Evolutionary conservation across 2,888 invertebrate genomes (phyloP), one percentile per base, ranked within the genome.

Genomic region (Hofmannophila pseudospretella): DNA sequence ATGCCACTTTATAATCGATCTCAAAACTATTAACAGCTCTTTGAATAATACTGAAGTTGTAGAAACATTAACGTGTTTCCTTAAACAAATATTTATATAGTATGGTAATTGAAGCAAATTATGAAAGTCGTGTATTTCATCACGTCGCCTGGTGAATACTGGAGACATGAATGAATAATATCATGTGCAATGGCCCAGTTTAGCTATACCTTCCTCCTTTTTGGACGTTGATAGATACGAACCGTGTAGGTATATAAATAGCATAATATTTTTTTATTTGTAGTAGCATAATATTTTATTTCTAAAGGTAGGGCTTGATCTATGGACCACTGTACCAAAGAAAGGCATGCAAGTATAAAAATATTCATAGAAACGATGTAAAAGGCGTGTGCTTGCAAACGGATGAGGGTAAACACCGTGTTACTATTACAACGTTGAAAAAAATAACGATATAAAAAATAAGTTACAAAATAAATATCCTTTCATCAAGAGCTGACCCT

Each of bases 391-490:
- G 14, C 12, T 7, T 14, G 5, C 10, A 19, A 25, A 27, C 29
- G n/a, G 34, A 34, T 28, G 19, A 34, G 23, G 9, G 25, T 26
- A 13, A 39, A 39, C 35, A 39, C 39, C 36, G 32, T 32, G 14
- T 10, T 12, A 19, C 32, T 31, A 30, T 33, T 36, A 30, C 16
- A 32, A 32, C 13, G 20, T 30, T 47, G 45, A 9, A 28, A 47
- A 25, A 41, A 55, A 56, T 41, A 40, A 41, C 48, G 47, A 29
- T 40, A 41, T 41, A 41, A 31, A 52, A 63, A 55, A 54, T 50
- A 51, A 42, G 47, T 46, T 60, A 58, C 41, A 65, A 59, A 60
- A 62, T 29, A 10, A 27, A 22, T 27, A 12, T 10, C 27, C 7
- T 35, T 16, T 26, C 27, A 27, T 29, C 32, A 16, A 16, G 27